Evolutionary conservation across 2,113 vertebrate genomes (phyloP).

Genomic region (Pterocles gutturalis): DNA sequence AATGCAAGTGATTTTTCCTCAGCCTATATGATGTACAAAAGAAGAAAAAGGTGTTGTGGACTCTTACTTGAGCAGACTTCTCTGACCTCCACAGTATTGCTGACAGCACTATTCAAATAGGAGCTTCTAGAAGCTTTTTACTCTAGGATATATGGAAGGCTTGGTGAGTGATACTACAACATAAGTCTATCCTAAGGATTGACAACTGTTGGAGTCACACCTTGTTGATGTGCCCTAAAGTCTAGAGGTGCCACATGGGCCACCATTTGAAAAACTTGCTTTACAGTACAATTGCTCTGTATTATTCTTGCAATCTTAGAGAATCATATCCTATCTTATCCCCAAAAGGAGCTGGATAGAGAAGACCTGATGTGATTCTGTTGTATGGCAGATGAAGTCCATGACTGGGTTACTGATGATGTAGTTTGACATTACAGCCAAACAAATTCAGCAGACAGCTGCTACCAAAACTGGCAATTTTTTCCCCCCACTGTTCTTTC

Average conservation of each 20-base stretch:
- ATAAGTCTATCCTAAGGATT: background rate
- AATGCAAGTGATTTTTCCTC: background rate
- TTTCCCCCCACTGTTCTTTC: rapidly evolving
- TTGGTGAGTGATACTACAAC: background rate
- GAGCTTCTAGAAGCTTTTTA: background rate
- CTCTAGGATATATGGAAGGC: background rate
- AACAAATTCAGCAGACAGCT: background rate
- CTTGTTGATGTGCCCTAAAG: background rate
- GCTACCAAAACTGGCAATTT: background rate
- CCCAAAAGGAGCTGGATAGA: background rate
- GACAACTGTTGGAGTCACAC: background rate
- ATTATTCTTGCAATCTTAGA: background rate
- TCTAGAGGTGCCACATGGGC: background rate
- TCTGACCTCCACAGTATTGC: background rate
- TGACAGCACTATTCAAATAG: background rate
- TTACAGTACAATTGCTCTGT: background rate
- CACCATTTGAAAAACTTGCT: background rate
- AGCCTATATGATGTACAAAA: background rate
- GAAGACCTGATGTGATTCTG: background rate
- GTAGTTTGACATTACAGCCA: background rate
- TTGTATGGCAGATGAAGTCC: background rate
- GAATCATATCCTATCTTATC: background rate
- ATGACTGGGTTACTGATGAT: background rate
- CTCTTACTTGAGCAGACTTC: background rate
- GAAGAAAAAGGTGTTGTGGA: background rate